These are phyloP conservation scores for Takifugu rubripes DNA, from an alignment of 2,797 vertebrate species.

Conservation along the genomic window DNA sequence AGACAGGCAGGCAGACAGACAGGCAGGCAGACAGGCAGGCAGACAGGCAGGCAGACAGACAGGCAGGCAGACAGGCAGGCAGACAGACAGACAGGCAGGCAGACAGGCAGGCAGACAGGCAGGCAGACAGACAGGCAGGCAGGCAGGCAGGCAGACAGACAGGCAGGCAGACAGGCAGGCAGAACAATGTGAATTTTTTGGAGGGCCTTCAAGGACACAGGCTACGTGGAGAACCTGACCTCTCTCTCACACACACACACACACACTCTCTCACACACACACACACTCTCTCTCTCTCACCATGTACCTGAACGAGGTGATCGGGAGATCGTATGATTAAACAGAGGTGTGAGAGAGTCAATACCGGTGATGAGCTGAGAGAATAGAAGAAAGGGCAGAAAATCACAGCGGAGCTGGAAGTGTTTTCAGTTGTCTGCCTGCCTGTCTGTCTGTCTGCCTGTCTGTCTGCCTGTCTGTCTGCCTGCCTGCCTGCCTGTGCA, in stretches of 20 bases:
- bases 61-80: conserved; percentile 9
- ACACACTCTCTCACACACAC: too few relatives aligned
- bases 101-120: too few relatives aligned
- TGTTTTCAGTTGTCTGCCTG: conserved; percentile 10
- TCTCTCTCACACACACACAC: not conserved
- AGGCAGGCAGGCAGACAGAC: too few relatives aligned
- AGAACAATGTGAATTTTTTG: too few relatives aligned
- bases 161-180: too few relatives aligned
- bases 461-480: conserved; percentile 30
- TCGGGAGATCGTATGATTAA: conserved; percentile 25
- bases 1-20: too few relatives aligned
- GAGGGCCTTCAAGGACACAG: conserved; percentile 32
- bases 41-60: not conserved
- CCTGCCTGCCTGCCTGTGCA: conserved; percentile 47
- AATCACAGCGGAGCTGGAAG: conserved; percentile 12
- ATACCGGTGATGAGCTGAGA: conserved; percentile 37
- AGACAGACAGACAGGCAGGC: too few relatives aligned
- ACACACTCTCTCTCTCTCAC: not conserved
- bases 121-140: too few relatives aligned
- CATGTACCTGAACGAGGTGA: conserved; percentile 20
- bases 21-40: too few relatives aligned
- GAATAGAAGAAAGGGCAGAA: conserved; percentile 24
- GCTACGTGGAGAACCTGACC: conserved; percentile 24
- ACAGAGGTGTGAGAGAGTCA: conserved; percentile 33
- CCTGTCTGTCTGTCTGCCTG: conserved; percentile 47